Evolutionary conservation across 2,113 vertebrate genomes (phyloP), one percentile per base, ranked within the genome.

Genomic region (Psilopsiagon aymara): DNA sequence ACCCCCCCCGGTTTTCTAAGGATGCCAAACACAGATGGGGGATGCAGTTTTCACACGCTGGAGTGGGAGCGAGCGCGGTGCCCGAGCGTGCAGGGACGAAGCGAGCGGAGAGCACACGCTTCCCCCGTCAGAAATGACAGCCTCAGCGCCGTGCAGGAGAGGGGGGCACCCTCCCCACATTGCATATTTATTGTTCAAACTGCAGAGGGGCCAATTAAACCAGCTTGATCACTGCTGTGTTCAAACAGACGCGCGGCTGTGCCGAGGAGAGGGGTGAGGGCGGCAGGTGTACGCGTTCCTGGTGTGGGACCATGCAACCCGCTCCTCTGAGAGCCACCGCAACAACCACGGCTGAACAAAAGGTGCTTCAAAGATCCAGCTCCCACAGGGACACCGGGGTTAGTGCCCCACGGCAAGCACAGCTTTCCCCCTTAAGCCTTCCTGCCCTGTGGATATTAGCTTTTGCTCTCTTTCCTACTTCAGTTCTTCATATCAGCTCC

Each of bases 181-280:
- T 84, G 55, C 90, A 90, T 90, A 94, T 93, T 94, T 93, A 92
- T 95, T 73, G 53, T 64, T 67, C 59, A 15, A 79, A 55, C 93
- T 93, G 93, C 94, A 95, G 84, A 86, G 94, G 96, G 94, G 94
- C 94, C 96, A 95, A 97, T 96, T 97, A 94, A 85, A 93, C 1
- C 70, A 16, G 82, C 83, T 46, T 82, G 68, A 93, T 97, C 86
- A 17, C 28, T 9, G 51, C 92, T 35, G 25, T 11, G 33, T 13
- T 70, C 20, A 33, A 10, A 62, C 55, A 7, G 76, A 28, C 29
- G 8, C 13, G 28, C 4, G 2, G 6, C 13, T 0, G 78, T 82
- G 7, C 39, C 1, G 88, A 49, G 82, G 24, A 64, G 59, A 28
- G 31, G 47, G 59, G 7, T 4, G 93, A 21, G 86, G 17, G 92